Evolutionary conservation across 2,113 vertebrate genomes (phyloP), one percentile per base, ranked within the genome.

Genomic region (Danionella cerebrum): DNA sequence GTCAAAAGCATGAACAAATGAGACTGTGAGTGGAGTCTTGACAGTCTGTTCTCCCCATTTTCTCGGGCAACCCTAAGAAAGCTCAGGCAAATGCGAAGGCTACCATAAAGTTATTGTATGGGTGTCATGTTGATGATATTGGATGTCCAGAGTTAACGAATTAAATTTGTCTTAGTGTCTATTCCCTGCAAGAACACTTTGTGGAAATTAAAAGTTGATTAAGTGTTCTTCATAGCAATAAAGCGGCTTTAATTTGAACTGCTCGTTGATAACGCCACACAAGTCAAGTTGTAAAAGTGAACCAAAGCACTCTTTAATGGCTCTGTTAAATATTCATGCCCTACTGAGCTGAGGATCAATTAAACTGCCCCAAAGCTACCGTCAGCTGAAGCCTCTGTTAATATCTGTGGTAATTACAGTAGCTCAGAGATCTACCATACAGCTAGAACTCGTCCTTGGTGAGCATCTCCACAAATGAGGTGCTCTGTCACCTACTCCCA

Each of bases 361-460:
- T 47, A 63, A 62, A 53, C 36, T 24, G 13, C 12, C 35, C 38
- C 47, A 16, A 62, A 33, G 35, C 11, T 52, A 45, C 57, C 24
- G 31, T 39, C 38, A 70, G 57, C 18, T 63, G 33, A 48, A 48
- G 59, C 29, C 13, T 54, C 2, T 70, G 47, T 70, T 70, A 63
- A 62, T 70, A 63, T 63, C 36, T 63, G 44, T 63, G 67, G 16
- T 53, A 70, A 70, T 62, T 63, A 62, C 45, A 63, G 36, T 53
- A 60, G n/a, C 57, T 53, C 47, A 33, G 19, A 64, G 19, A 12
- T 19, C 42, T 48, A 2, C 14, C 36, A 18, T 24, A 64, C 12
- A 64, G 10, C 39, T 18, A 60, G 39, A 19, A 36, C 22, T 48
- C 25, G 2, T 53, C 55, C 45, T 63, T 53, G 36, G 47, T 63